These are phyloP conservation scores for Microctonus aethiopoides DNA, from an alignment of 2,888 invertebrate genomes.

Conservation along the genomic window DNA sequence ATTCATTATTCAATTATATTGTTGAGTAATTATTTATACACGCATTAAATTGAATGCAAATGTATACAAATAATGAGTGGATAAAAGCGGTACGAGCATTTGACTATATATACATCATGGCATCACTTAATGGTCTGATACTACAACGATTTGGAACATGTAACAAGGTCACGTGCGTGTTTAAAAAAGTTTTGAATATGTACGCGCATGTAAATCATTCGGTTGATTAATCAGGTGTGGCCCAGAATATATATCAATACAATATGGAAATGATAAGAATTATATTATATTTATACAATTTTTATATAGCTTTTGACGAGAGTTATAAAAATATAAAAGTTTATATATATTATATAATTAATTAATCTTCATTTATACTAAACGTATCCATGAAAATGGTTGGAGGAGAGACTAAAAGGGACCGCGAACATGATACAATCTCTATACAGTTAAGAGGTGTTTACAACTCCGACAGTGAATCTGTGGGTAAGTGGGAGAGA, in stretches of 20 bases:
- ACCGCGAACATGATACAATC: slow-evolving; percentile 58
- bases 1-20: neutral
- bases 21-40: too few species aligned
- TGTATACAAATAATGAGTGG: neutral
- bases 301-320: neutral
- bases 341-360: slow-evolving; percentile 47
- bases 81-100: too few species aligned
- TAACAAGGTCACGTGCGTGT: slow-evolving; percentile 29
- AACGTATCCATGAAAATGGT: slow-evolving; percentile 51
- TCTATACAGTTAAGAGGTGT: slow-evolving; percentile 67
- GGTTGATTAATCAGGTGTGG: slow-evolving; percentile 34
- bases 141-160: slow-evolving; percentile 10
- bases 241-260: slow-evolving; percentile 16
- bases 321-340: neutral
- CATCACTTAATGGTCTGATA: neutral
- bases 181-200: slow-evolving; percentile 2
- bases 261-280: slow-evolving; percentile 3
- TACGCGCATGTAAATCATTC: slow-evolving; percentile 9
- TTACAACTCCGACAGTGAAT: slow-evolving; percentile 67
- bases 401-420: slow-evolving; percentile 52
- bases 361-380: slow-evolving; percentile 51
- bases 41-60: too few species aligned
- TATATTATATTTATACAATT: neutral
- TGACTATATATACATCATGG: too few species aligned
- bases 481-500: slow-evolving; percentile 66